Base-by-base conservation (phyloP, 2,888 invertebrate species). In the Drosophila sordidula region DNA sequence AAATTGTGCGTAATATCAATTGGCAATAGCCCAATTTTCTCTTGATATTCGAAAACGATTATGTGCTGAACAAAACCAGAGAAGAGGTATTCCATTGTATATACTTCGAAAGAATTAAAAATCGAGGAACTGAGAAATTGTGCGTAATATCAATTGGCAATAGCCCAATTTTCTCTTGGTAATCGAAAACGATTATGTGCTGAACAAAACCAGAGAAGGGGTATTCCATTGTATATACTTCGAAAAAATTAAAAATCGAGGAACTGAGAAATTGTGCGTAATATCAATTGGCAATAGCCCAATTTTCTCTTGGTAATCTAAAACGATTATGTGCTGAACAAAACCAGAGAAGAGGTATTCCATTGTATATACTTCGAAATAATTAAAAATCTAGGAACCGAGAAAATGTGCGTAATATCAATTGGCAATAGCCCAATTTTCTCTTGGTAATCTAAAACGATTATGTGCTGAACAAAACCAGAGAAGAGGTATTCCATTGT, bases 161-260 rank as follows among this genome's bases (percentile, higher is more conserved):
- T 32, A 34, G 36, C 38, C 32, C 29, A 38, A 26, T 49, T 54
- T 66, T 36, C 52, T 52, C 54, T 56, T n/a, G n/a, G n/a, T n/a
- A n/a, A n/a, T n/a, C n/a, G n/a, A n/a, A n/a, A n/a, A n/a, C n/a
- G n/a, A n/a, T 47, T 38, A 45, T 61, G 11, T 25, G n/a, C n/a
- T n/a, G n/a, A n/a, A n/a, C n/a, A n/a, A n/a, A n/a, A 2, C 18
- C 18, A 18, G 2, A 18, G 18, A 18, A 18, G 18, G 2, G 18
- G 18, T 1, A 18, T 29, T 55, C 32, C 6, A 38, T 50, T 49
- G 45, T 39, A 14, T 6, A 42, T 9, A 67, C 36, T 47, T 16
- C 11, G 41, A 41, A 51, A 52, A 3, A 14, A 16, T 41, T 4
- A 25, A 29, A 56, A 55, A n/a, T 6, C 6, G 11, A 41, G 1